Conservation (phyloP, 2,113 vertebrate genomes). For the Uria aalge region DNA sequence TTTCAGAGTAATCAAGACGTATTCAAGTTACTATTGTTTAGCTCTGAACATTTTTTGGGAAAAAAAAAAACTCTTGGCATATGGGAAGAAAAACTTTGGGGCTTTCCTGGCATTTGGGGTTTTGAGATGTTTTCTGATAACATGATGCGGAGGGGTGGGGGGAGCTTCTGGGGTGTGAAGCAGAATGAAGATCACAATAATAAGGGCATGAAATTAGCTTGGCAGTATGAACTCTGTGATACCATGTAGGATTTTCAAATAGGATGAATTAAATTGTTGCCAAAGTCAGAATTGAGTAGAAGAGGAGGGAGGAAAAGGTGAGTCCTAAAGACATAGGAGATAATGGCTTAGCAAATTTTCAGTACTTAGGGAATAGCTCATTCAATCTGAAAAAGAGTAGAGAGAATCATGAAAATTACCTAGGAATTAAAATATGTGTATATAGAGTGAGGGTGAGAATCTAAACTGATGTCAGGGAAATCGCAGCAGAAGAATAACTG, state of each 20-base stretch:
- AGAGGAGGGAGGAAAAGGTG: not conserved
- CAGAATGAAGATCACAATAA: conserved; percentile 17
- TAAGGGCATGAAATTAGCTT: not conserved
- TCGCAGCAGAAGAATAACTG: conserved; percentile 8
- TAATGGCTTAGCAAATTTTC: not conserved
- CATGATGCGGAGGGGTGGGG: not conserved
- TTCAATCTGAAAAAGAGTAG: not conserved
- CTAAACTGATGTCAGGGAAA: conserved; percentile 33
- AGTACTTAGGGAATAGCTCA: not conserved
- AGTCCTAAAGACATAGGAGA: not conserved
- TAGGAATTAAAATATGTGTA: conserved; percentile 30
- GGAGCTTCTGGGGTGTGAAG: not conserved
- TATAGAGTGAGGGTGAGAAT: not conserved
- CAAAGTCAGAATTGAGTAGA: not conserved
- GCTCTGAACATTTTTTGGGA: not conserved
- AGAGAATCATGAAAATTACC: conserved; percentile 19
- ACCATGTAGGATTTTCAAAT: not conserved
- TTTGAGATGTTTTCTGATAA: not conserved
- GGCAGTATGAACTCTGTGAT: not conserved
- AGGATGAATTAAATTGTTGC: not conserved
- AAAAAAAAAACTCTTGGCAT: not conserved
- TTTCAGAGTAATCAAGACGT: not conserved
- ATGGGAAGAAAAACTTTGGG: not conserved
- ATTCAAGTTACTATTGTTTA: not conserved
- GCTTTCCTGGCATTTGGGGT: not conserved